Evolutionary conservation across 2,888 invertebrate genomes (phyloP).

Genomic region (Pomacea canaliculata): DNA sequence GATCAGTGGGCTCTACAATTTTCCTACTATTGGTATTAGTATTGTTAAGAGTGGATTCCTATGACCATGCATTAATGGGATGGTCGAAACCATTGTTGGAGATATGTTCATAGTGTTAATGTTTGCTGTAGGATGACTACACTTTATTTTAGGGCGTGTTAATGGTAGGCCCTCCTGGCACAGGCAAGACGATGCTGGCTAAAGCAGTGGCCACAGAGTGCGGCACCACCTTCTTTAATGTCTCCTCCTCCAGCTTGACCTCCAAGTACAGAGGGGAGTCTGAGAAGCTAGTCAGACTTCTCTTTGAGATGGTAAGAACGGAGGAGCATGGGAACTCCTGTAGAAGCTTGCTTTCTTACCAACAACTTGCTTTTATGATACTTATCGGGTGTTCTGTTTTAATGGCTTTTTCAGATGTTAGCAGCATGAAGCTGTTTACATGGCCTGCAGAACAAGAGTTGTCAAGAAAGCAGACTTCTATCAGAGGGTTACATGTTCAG

Average conservation of each 20-base stretch:
- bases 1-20: too few relatives aligned
- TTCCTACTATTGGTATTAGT: too few relatives aligned
- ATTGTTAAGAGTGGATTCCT: too few relatives aligned
- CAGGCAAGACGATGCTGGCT: conserved; percentile 73
- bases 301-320: conserved; percentile 93
- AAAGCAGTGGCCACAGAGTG: conserved; percentile 74
- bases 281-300: conserved; percentile 93
- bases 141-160: conserved; percentile 64
- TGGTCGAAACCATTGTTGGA: neutral
- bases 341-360: neutral
- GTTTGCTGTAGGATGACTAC: too few relatives aligned
- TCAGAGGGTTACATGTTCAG: too few relatives aligned
- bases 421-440: too few relatives aligned
- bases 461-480: too few relatives aligned
- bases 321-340: neutral
- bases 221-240: conserved; percentile 77
- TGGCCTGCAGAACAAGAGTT: too few relatives aligned
- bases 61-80: neutral
- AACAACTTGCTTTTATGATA: too few relatives aligned
- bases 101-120: neutral
- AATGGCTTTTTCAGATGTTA: too few relatives aligned
- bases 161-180: conserved; percentile 72
- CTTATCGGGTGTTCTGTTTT: too few relatives aligned
- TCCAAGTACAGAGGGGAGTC: conserved; percentile 99
- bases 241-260: conserved; percentile 96